These are phyloP conservation scores for Lampropteryx suffumata DNA, from an alignment of 2,888 invertebrate species.

Conservation along the genomic window DNA sequence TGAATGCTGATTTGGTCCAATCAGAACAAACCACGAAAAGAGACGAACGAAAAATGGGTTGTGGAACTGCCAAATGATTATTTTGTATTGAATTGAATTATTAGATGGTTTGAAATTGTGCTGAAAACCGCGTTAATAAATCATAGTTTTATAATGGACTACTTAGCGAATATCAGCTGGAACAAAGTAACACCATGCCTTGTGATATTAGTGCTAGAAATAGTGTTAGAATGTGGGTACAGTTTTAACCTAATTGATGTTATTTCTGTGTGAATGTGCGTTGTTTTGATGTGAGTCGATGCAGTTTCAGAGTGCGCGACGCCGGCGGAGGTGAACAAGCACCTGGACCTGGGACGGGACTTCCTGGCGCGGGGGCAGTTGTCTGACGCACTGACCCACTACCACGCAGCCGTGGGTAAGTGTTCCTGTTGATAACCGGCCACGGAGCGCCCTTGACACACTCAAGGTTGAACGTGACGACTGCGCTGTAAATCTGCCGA, in stretches of 20 bases:
- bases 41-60: constrained; percentile 77
- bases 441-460: constrained; percentile 19
- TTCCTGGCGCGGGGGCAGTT: constrained; percentile 96
- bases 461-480: constrained; percentile 22
- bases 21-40: constrained; percentile 80
- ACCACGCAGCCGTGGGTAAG: constrained; percentile 98
- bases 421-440: constrained; percentile 25
- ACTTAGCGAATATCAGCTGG: constrained; percentile 80
- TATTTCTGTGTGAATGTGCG: constrained; percentile 42
- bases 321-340: constrained; percentile 93
- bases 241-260: constrained; percentile 44
- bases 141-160: constrained; percentile 73
- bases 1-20: constrained; percentile 79
- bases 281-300: constrained; percentile 44
- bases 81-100: constrained; percentile 62
- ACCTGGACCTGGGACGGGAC: constrained; percentile 96
- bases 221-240: constrained; percentile 85
- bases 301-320: constrained; percentile 88
- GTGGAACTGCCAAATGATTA: constrained; percentile 71
- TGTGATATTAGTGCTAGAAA: constrained; percentile 85
- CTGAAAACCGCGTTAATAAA: constrained; percentile 56
- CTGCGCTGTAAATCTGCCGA: constrained; percentile 2
- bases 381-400: constrained; percentile 97
- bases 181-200: constrained; percentile 86
- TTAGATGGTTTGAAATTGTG: constrained; percentile 51